Base-by-base conservation (phyloP, 2,888 invertebrate genomes). In the Calliopum simillimum region DNA sequence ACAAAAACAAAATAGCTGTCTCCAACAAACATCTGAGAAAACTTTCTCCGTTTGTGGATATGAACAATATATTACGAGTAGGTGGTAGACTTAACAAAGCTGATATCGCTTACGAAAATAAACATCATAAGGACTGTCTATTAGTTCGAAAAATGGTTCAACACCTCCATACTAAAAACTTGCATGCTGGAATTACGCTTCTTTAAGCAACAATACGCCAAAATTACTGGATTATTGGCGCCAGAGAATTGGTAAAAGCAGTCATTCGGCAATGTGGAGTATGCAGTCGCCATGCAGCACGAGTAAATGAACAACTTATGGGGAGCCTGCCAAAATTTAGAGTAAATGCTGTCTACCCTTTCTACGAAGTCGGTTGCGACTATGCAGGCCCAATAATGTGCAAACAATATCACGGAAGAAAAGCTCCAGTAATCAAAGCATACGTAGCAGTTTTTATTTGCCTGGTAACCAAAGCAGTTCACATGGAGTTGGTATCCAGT, bases 171-270 rank as follows among this genome's bases (percentile, higher is more conserved):
- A n/a, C n/a, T n/a, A n/a, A n/a, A n/a, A n/a, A n/a, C n/a, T n/a
- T n/a, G n/a, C n/a, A 83, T 80, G 70, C 74, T 77, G 21, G 79
- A 71, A 13, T 77, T 78, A 12, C 79, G 79, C n/a, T n/a, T n/a
- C n/a, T n/a, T n/a, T n/a, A n/a, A n/a, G n/a, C n/a, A n/a, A n/a
- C n/a, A n/a, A n/a, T 47, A 23, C 59, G 72, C 4, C 68, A 70
- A 62, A n/a, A n/a, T n/a, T n/a, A n/a, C n/a, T n/a, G n/a, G n/a
- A n/a, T n/a, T n/a, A n/a, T n/a, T n/a, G n/a, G n/a, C n/a, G n/a
- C n/a, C n/a, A n/a, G n/a, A n/a, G n/a, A n/a, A n/a, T n/a, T n/a
- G n/a, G n/a, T n/a, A 23, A 58, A 49, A 47, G 68, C 69, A 13
- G 65, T 73, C 46, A 62, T 53, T 16, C 64, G 46, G 16, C 63